Conservation (phyloP, 1,140 invertebrate genomes). For the Lepidostoma basale region DNA sequence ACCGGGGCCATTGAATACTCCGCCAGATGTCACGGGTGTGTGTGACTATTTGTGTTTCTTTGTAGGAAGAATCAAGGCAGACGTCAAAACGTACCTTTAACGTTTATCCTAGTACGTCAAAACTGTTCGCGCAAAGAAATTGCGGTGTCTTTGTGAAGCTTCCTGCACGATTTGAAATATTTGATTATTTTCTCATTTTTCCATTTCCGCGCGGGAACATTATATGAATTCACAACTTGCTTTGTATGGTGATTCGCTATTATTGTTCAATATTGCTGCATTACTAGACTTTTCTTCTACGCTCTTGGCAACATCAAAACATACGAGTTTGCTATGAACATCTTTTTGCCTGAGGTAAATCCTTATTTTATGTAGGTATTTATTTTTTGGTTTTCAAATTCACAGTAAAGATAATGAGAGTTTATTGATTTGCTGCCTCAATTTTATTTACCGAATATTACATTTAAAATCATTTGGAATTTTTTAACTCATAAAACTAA, state of each 20-base stretch:
- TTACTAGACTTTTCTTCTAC: too few relatives aligned
- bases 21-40: slow-evolving; percentile 29
- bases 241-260: not conserved
- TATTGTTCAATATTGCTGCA: too few relatives aligned
- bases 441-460: too few relatives aligned
- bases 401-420: too few relatives aligned
- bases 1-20: slow-evolving; percentile 21
- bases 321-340: too few relatives aligned
- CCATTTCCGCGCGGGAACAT: slow-evolving; percentile 1
- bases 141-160: slow-evolving; percentile 21
- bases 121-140: slow-evolving; percentile 19
- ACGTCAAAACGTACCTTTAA: slow-evolving; percentile 21
- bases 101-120: slow-evolving; percentile 2
- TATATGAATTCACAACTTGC: not conserved
- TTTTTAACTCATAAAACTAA: too few relatives aligned
- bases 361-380: too few relatives aligned
- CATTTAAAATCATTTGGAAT: too few relatives aligned
- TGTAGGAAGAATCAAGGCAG: slow-evolving; percentile 3
- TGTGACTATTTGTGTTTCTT: slow-evolving; percentile 27
- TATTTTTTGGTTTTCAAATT: too few relatives aligned
- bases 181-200: slow-evolving; percentile 16
- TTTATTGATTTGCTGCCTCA: too few relatives aligned
- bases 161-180: slow-evolving; percentile 14
- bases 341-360: too few relatives aligned
- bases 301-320: too few relatives aligned